A percentile compares a stretch with the other conserved stretches of the same genome.
phyloP scores from a whole-genome alignment of 2,797 vertebrate species.

The Hephaestus fuliginosus region DNA sequence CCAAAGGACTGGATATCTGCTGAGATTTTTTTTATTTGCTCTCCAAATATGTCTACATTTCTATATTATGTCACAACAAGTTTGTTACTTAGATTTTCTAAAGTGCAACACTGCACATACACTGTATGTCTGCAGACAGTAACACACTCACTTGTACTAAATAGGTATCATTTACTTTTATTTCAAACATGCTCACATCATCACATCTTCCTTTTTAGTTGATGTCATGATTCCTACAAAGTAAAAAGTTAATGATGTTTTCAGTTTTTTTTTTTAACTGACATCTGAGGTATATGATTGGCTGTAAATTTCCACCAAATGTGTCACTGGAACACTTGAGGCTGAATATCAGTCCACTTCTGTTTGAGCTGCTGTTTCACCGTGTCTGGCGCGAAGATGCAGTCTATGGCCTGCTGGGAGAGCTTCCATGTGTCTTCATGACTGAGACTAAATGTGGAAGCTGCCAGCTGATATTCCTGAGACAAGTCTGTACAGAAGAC shows the following conservation, averaged over 20 bases:
- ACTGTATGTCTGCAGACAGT: conserved; percentile 22
- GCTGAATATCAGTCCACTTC: conserved; percentile 88
- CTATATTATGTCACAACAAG: not conserved
- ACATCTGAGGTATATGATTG: conserved; percentile 60
- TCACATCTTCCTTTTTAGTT: conserved; percentile 17
- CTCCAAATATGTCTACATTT: not conserved
- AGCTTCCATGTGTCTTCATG: conserved; percentile 91
- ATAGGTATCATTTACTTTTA: conserved; percentile 44
- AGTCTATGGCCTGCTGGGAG: conserved; percentile 91
- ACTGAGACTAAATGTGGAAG: conserved; percentile 91
- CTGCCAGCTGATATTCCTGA: conserved; percentile 93
- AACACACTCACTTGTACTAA: conserved; percentile 46
- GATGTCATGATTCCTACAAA: conserved; percentile 33
- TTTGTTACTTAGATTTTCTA: conserved; percentile 22
- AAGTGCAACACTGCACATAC: conserved; percentile 2
- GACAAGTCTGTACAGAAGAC: conserved; percentile 95
- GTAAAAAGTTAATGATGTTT: conserved; percentile 12
- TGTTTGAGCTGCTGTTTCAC: conserved; percentile 89
- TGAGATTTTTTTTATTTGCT: not conserved
- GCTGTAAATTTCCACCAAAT: not conserved
- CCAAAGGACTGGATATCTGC: not conserved
- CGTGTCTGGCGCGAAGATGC: conserved; percentile 88
- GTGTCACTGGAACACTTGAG: conserved; percentile 74
- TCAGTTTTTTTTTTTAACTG: not conserved
- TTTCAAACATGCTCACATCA: conserved; percentile 15